phyloP scores from a whole-genome alignment of 2,797 vertebrate genomes.

The Danio albolineatus region DNA sequence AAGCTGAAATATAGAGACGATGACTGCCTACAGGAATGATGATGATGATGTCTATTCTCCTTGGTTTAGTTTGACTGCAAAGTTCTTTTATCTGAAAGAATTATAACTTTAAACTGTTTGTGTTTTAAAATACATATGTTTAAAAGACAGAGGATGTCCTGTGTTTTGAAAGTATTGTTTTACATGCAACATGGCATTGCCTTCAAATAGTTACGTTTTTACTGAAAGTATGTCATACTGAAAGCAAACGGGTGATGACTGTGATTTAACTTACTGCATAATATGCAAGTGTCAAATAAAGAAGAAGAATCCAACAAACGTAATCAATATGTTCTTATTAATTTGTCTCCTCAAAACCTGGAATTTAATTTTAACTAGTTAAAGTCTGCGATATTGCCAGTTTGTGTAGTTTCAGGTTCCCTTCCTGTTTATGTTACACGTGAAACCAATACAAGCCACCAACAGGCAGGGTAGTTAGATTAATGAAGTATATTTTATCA shows the following conservation, averaged over 20 bases:
- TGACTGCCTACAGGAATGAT: not conserved
- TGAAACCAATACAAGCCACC: not conserved
- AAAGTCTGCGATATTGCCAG: not conserved
- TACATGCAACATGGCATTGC: not conserved
- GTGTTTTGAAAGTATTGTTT: not conserved
- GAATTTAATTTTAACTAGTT: no score
- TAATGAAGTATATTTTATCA: not conserved
- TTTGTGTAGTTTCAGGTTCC: not conserved
- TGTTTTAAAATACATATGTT: not conserved
- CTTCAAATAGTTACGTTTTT: not conserved
- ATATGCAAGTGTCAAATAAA: slow-evolving; percentile 15
- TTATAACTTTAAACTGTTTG: not conserved
- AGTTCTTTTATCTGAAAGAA: not conserved
- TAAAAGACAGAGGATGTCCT: not conserved
- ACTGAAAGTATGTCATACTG: not conserved
- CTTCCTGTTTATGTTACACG: not conserved
- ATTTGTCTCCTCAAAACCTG: no score
- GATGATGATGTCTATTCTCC: not conserved
- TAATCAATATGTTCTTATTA: not conserved
- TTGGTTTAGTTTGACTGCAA: slow-evolving; percentile 7
- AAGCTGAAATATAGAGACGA: not conserved
- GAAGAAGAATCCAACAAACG: not conserved
- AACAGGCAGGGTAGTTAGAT: no score
- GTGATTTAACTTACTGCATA: not conserved
- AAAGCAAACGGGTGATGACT: not conserved